phyloP scores from a whole-genome alignment of 2,113 vertebrate species.

The Tapirus terrestris region DNA sequence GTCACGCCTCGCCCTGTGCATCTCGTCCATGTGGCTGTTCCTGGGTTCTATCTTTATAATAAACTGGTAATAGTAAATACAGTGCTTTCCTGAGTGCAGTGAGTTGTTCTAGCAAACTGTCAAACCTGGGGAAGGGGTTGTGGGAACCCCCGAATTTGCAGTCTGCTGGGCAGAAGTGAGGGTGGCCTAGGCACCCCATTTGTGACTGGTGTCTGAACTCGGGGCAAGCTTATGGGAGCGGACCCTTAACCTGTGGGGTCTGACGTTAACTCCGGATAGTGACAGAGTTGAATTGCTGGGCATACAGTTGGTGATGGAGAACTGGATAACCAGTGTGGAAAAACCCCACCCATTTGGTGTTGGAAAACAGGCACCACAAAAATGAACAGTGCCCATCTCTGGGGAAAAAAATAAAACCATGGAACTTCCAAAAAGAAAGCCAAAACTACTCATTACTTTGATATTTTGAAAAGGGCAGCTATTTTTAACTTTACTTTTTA shows the following conservation, averaged over 20 bases:
- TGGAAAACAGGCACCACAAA: neutral
- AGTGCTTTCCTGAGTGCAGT: neutral
- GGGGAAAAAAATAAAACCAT: neutral
- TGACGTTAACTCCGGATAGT: neutral
- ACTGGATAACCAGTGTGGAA: neutral
- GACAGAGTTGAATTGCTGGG: neutral
- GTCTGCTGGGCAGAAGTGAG: neutral
- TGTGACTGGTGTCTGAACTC: neutral
- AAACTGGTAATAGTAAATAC: too few relatives aligned
- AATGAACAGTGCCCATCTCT: neutral
- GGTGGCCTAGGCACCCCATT: neutral
- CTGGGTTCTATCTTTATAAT: too few relatives aligned
- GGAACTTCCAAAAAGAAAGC: neutral
- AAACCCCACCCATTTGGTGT: neutral
- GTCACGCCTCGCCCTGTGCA: accelerated
- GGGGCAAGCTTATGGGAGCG: too few relatives aligned
- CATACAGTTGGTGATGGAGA: neutral
- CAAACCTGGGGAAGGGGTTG: too few relatives aligned
- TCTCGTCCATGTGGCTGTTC: neutral
- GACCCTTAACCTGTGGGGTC: too few relatives aligned
- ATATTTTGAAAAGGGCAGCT: neutral
- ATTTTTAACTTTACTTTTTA: neutral
- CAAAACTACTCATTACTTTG: too few relatives aligned
- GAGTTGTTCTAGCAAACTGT: neutral
- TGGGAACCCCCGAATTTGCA: neutral